Evolutionary conservation across 2,113 vertebrate genomes (phyloP), one percentile per base, ranked within the genome.

Genomic region (Talpa occidentalis): DNA sequence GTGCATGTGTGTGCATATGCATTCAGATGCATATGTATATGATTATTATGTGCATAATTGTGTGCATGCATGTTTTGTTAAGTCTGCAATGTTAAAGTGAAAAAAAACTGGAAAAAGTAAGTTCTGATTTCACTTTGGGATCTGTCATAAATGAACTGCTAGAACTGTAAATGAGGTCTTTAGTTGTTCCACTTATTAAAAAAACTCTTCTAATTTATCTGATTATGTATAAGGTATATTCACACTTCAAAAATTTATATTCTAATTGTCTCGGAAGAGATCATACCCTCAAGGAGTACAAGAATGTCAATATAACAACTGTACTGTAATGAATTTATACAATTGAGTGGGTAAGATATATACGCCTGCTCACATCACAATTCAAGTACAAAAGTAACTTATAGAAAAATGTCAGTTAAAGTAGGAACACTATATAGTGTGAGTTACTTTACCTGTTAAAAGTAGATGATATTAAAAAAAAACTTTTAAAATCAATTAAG

Each of bases 251-350:
- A 47, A 85, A 62, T 14, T 42, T 69, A 44, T 3, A 59, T 60
- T 82, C 15, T 91, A 93, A 95, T 67, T 96, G 26, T 77, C 62
- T 73, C 89, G 42, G 37, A 94, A 54, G 24, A 92, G 22, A 92
- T 54, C 88, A 62, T 88, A 64, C 10, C 26, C 22, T 40, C 80
- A 69, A 87, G 67, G 26, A 93, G 19, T 62, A 21, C 0, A 90
- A 92, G 35, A 76, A 82, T 70, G 40, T 74, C 54, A 21, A 85
- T 2, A 74, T 87, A 92, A 72, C 4, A 73, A 19, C 62, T 81
- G 12, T 83, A 17, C n/a, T 80, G 91, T n/a, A 70, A 85, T 74
- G 30, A 92, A 77, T 28, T 7, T 44, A 56, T 52, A 64, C 44
- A 76, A 90, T 24, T 67, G 28, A 81, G 19, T 88, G 35, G 5